Evolutionary conservation across 1,140 invertebrate species (phyloP).

Genomic region (Pseudomyrmex concolor): DNA sequence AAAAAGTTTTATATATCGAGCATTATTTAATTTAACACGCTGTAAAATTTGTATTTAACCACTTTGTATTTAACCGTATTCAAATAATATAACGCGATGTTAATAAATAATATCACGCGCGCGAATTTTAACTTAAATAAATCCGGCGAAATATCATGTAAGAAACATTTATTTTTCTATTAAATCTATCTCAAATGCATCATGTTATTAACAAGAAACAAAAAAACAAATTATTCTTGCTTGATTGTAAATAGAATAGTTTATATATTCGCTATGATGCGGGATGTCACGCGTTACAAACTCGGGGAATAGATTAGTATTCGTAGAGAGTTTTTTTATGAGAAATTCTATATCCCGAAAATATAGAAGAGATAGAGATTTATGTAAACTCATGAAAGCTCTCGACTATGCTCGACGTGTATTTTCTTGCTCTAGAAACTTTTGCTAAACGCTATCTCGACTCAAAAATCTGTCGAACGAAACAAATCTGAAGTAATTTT

Average conservation of each 20-base stretch:
- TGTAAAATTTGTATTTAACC: too few relatives aligned
- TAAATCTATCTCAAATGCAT: not conserved
- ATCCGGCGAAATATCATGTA: not conserved
- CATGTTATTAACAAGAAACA: not conserved
- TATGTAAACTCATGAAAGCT: slow-evolving; percentile 13
- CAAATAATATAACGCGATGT: not conserved
- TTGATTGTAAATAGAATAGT: not conserved
- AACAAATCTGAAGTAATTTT: slow-evolving; percentile 54
- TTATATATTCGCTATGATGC: not conserved
- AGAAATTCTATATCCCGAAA: not conserved
- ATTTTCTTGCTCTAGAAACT: slow-evolving; percentile 34
- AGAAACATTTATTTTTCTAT: not conserved
- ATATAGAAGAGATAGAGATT: not conserved
- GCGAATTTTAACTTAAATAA: not conserved
- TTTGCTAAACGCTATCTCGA: slow-evolving; percentile 47
- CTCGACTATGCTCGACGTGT: not conserved
- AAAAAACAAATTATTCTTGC: not conserved
- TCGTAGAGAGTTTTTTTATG: not conserved
- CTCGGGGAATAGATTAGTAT: not conserved
- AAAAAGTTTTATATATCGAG: too few relatives aligned
- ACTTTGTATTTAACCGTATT: too few relatives aligned
- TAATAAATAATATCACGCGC: not conserved
- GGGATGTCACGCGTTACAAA: not conserved
- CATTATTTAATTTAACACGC: too few relatives aligned
- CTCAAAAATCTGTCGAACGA: slow-evolving; percentile 59